A percentile compares a stretch with the other conserved stretches of the same genome.
Conservation (phyloP, 2,113 vertebrate species). For the Cyrtonyx montezumae region DNA sequence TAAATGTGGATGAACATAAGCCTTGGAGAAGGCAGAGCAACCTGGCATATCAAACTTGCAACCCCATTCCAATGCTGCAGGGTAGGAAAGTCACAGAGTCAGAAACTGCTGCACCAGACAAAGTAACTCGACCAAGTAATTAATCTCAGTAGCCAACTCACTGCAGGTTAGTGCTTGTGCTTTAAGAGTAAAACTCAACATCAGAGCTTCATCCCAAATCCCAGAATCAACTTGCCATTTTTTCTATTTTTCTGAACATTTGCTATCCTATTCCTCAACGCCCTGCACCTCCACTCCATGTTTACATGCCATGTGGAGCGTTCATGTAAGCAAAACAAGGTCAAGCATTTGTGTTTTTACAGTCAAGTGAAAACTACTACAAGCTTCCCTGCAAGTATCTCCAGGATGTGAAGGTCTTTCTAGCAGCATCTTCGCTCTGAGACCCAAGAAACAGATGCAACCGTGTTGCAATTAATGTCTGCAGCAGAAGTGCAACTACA, state of each 20-base stretch:
- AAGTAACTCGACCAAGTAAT: not conserved
- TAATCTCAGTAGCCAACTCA: not conserved
- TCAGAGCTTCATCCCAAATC: not conserved
- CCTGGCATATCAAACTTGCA: not conserved
- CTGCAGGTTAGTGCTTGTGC: not conserved
- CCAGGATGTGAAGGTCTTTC: not conserved
- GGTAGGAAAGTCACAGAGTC: not conserved
- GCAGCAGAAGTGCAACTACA: not conserved
- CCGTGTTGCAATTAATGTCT: not conserved
- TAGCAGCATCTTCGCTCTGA: not conserved
- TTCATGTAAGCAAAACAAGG: constrained; percentile 52
- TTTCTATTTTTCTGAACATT: constrained; percentile 15
- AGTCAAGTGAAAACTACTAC: not conserved
- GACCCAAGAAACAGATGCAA: not conserved
- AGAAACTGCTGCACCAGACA: not conserved
- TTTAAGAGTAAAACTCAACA: not conserved
- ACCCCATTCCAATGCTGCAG: not conserved
- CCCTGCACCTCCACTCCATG: constrained; percentile 36
- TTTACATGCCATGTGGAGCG: constrained; percentile 15
- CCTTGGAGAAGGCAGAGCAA: not conserved
- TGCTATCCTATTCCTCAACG: not conserved
- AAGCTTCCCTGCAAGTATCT: not conserved
- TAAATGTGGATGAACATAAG: not conserved
- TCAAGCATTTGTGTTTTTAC: constrained; percentile 11
- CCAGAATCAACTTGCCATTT: not conserved